Conservation (phyloP, 1,140 invertebrate genomes). For the Drosophila nebulosa region DNA sequence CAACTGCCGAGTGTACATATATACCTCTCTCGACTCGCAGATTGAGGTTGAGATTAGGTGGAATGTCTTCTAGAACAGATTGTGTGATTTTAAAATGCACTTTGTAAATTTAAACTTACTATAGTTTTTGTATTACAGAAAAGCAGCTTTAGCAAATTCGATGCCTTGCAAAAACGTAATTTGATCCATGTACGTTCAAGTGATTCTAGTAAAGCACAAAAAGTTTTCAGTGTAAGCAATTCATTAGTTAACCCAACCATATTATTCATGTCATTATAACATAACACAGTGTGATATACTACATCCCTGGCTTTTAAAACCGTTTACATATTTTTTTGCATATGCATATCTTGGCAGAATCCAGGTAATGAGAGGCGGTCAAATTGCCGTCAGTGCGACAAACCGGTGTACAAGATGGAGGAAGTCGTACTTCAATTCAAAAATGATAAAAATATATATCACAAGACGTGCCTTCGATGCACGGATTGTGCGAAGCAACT, state of each 20-base stretch:
- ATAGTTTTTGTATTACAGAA: slow-evolving; percentile 82
- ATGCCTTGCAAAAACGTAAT: slow-evolving; percentile 87
- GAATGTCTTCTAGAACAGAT: too few species aligned
- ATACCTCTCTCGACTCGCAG: too few species aligned
- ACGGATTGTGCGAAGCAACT: slow-evolving; percentile 93
- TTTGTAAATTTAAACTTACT: background rate
- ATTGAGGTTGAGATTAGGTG: too few species aligned
- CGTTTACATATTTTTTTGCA: background rate
- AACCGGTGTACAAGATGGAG: slow-evolving; percentile 96
- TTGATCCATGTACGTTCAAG: slow-evolving; percentile 85
- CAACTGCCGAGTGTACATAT: too few species aligned
- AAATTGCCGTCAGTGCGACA: slow-evolving; percentile 90
- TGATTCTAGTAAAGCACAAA: slow-evolving; percentile 86
- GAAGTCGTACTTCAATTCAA: slow-evolving; percentile 85
- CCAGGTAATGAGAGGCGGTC: slow-evolving; percentile 72
- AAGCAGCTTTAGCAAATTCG: slow-evolving; percentile 90
- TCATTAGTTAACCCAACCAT: slow-evolving; percentile 38
- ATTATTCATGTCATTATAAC: background rate
- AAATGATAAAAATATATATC: slow-evolving; percentile 92
- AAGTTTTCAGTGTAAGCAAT: slow-evolving; percentile 85
- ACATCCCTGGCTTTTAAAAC: background rate
- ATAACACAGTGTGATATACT: background rate
- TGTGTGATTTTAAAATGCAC: too few species aligned
- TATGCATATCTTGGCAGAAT: slow-evolving; percentile 23
- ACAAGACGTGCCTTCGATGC: slow-evolving; percentile 95